phyloP scores from a whole-genome alignment of 2,113 vertebrate species.

The Alethe diademata region DNA sequence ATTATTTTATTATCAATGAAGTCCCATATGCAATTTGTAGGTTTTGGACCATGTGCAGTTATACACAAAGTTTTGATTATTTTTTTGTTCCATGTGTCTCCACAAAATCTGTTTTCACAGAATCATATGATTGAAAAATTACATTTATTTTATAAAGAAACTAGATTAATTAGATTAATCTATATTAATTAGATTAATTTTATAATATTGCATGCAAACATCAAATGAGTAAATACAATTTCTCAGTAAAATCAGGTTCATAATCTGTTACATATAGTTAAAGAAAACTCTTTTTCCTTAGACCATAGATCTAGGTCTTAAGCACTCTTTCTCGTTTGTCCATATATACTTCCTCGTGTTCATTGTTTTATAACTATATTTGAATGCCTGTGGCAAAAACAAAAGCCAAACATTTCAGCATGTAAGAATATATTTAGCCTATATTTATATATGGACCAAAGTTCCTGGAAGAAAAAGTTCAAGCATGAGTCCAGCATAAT shows the following conservation, averaged over 20 bases:
- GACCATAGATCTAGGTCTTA: background rate
- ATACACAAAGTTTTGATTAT: background rate
- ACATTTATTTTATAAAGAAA: background rate
- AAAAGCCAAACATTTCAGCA: slow-evolving; percentile 14
- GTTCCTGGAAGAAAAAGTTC: slow-evolving; percentile 16
- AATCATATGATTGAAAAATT: background rate
- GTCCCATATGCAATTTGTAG: background rate
- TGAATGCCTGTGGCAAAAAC: slow-evolving; percentile 14
- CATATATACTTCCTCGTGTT: background rate
- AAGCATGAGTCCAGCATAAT: background rate
- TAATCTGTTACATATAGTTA: background rate
- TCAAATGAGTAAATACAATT: background rate
- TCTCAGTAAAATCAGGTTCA: background rate
- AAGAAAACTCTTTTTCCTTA: background rate
- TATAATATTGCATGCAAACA: background rate
- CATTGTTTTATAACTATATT: background rate
- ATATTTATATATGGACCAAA: background rate
- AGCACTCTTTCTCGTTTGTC: background rate
- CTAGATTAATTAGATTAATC: no score
- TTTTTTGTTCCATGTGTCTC: background rate
- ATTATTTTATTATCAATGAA: background rate
- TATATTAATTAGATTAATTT: background rate
- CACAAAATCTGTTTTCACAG: background rate
- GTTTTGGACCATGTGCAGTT: background rate
- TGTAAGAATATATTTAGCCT: background rate